Conservation (phyloP, 2,797 vertebrate genomes). For the Epinephelus coioides region DNA sequence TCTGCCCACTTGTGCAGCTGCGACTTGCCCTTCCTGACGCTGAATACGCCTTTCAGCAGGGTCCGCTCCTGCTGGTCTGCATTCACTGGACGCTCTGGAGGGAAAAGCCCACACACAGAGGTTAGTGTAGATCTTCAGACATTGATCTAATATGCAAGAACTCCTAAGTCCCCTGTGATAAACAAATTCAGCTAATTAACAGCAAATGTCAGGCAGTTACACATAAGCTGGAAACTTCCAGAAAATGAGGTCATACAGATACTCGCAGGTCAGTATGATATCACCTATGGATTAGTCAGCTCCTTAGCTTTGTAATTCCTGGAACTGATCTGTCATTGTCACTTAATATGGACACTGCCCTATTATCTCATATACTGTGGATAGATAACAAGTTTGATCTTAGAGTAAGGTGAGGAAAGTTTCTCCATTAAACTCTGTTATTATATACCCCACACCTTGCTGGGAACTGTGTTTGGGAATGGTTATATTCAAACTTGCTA, state of each 20-base stretch:
- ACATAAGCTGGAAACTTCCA: conserved; percentile 46
- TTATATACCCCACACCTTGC: neutral
- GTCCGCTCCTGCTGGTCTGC: conserved; percentile 94
- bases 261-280: conserved; percentile 63
- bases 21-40: conserved; percentile 95
- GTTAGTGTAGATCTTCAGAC: conserved; percentile 36
- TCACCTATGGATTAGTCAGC: conserved; percentile 52
- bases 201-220: conserved; percentile 61
- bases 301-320: conserved; percentile 39
- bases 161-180: conserved; percentile 30
- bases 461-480: neutral
- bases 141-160: conserved; percentile 21
- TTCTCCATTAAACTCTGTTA: conserved; percentile 7
- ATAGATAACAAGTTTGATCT: conserved; percentile 7
- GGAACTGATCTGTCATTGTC: conserved; percentile 57
- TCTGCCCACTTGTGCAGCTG: conserved; percentile 99
- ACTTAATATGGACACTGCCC: conserved; percentile 37
- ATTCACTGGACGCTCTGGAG: conserved; percentile 91
- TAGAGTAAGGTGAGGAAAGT: neutral
- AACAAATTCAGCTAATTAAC: conserved; percentile 64
- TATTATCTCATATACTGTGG: conserved; percentile 55
- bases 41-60: conserved; percentile 93
- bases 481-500: neutral
- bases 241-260: conserved; percentile 67
- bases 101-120: conserved; percentile 33